Evolutionary conservation across 2,888 invertebrate species (phyloP).

Genomic region (Brachynemurus nebulosus): DNA sequence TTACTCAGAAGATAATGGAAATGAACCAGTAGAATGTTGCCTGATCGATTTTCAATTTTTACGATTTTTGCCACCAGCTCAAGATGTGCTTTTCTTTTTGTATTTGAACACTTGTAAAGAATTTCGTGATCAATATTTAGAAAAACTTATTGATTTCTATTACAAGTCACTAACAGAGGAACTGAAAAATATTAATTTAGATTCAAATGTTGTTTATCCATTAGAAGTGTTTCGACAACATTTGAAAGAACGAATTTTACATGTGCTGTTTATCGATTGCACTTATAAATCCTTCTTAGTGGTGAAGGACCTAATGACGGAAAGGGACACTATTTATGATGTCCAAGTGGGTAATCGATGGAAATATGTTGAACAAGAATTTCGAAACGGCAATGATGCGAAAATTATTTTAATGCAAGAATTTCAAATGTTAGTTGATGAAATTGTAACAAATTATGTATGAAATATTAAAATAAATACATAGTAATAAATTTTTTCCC

Average conservation of each 20-base stretch:
- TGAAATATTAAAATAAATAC: no score
- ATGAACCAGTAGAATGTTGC: not conserved
- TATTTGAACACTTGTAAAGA: not conserved
- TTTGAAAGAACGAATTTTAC: not conserved
- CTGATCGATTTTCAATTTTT: not conserved
- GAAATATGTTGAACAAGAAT: not conserved
- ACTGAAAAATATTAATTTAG: not conserved
- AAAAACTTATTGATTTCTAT: not conserved
- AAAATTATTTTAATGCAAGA: not conserved
- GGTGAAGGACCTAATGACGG: not conserved
- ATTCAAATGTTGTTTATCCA: not conserved
- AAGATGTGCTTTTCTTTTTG: not conserved
- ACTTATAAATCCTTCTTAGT: not conserved
- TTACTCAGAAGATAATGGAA: not conserved
- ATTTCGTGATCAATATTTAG: not conserved
- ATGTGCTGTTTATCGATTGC: not conserved
- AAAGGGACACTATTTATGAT: not conserved
- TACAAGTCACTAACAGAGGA: not conserved
- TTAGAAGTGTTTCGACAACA: not conserved
- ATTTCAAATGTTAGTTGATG: not conserved
- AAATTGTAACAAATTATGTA: no score
- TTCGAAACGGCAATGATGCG: not conserved
- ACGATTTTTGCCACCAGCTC: not conserved
- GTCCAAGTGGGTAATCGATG: not conserved
- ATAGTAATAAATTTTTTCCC: no score